Conservation (phyloP, 2,888 invertebrate species). For the Aleiodes leptofemur region DNA sequence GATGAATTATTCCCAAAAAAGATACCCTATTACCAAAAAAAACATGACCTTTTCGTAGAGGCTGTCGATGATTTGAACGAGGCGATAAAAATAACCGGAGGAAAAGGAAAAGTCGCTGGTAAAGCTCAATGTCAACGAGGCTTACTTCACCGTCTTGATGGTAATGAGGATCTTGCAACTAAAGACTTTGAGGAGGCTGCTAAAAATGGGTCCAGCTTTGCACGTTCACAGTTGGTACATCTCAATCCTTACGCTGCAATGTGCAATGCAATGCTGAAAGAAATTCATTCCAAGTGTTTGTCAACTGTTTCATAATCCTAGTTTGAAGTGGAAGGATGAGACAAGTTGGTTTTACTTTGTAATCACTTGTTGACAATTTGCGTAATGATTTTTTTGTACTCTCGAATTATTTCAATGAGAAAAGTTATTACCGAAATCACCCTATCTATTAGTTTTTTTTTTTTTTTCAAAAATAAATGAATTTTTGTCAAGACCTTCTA, state of each 20-base stretch:
- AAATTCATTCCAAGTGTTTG: conserved; percentile 81
- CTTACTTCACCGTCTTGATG: conserved; percentile 83
- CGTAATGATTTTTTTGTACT: too few relatives aligned
- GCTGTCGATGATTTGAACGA: conserved; percentile 86
- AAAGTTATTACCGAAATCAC: too few relatives aligned
- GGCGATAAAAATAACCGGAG: conserved; percentile 82
- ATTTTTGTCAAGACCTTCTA: too few relatives aligned
- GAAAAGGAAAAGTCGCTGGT: conserved; percentile 81
- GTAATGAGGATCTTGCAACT: conserved; percentile 83
- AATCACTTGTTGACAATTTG: too few relatives aligned
- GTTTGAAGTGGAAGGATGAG: not conserved
- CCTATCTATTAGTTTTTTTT: too few relatives aligned
- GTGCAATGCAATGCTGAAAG: conserved; percentile 94
- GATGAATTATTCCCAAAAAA: too few relatives aligned
- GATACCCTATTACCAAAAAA: not conserved
- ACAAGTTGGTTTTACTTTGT: too few relatives aligned
- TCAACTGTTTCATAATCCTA: not conserved
- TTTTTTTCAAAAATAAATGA: too few relatives aligned
- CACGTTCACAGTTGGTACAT: conserved; percentile 88
- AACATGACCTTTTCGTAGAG: conserved; percentile 75
- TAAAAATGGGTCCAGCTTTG: conserved; percentile 89
- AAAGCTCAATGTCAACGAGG: conserved; percentile 92
- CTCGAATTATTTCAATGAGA: too few relatives aligned
- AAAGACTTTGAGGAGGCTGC: conserved; percentile 88
- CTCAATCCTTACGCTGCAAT: conserved; percentile 96